Percentiles rank a stretch among this genome's conserved stretches.
These are phyloP conservation scores for Anagrus nilaparvatae DNA, from an alignment of 1,140 invertebrate genomes.

Conservation along the genomic window DNA sequence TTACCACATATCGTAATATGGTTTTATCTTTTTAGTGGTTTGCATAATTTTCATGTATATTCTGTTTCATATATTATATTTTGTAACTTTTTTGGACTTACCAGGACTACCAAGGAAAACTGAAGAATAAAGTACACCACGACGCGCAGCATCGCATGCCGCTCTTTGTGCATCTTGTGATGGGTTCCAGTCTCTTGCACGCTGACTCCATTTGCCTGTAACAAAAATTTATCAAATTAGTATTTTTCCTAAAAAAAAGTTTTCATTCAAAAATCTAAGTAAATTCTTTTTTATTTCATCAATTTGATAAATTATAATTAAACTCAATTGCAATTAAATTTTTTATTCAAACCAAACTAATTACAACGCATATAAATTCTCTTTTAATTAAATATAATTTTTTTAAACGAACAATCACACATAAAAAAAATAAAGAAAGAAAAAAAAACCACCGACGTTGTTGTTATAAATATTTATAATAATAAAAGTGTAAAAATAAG, in stretches of 20 bases:
- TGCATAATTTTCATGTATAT: background rate
- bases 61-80: too few species aligned
- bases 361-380: too few species aligned
- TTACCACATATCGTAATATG: background rate
- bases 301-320: too few species aligned
- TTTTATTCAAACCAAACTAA: too few species aligned
- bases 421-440: background rate
- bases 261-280: constrained; percentile 16
- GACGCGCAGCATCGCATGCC: constrained; percentile 62
- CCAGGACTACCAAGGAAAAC: constrained; percentile 83
- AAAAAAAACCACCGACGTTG: background rate
- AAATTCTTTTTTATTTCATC: constrained; percentile 18
- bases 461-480: background rate
- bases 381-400: too few species aligned
- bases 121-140: constrained; percentile 71
- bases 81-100: too few species aligned
- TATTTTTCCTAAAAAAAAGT: constrained; percentile 11
- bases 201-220: constrained; percentile 79
- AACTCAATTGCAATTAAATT: too few species aligned
- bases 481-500: constrained; percentile 1
- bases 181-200: constrained; percentile 72
- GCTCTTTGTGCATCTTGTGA: constrained; percentile 64
- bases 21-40: background rate
- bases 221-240: constrained; percentile 32
- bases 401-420: too few species aligned